Conservation (phyloP, 2,113 vertebrate genomes). For the Isurus oxyrinchus region DNA sequence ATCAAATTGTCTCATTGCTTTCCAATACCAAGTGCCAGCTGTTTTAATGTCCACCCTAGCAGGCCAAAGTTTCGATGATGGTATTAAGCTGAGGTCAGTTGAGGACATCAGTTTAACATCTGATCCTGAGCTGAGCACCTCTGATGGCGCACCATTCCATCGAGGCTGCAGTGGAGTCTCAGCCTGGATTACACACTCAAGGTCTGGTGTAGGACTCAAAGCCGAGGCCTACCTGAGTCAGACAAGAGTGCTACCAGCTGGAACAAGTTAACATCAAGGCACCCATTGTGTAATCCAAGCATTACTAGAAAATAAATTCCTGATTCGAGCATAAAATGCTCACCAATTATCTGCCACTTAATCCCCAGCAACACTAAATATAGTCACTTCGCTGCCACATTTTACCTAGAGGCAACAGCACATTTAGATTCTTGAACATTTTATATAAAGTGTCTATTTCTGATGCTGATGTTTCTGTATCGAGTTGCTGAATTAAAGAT, state of each 20-base stretch:
- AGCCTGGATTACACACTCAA: not conserved
- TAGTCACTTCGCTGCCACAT: not conserved
- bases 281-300: not conserved
- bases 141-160: not conserved
- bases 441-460: conserved; percentile 10
- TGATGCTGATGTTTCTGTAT: not conserved
- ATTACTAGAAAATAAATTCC: not conserved
- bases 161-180: not conserved
- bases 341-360: conserved; percentile 23
- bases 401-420: not conserved
- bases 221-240: not conserved
- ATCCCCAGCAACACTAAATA: conserved; percentile 23
- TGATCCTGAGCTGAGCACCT: not conserved
- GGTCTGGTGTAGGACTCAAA: not conserved
- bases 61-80: not conserved
- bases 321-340: not conserved
- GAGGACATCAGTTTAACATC: not conserved
- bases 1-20: not conserved
- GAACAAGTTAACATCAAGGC: not conserved
- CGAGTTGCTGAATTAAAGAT: conserved; percentile 8
- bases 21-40: not conserved
- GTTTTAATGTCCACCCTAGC: not conserved
- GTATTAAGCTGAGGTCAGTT: not conserved
- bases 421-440: conserved; percentile 15
- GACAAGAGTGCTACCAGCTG: not conserved